Conservation (phyloP, 2,113 vertebrate species). For the Heptranchias perlo region DNA sequence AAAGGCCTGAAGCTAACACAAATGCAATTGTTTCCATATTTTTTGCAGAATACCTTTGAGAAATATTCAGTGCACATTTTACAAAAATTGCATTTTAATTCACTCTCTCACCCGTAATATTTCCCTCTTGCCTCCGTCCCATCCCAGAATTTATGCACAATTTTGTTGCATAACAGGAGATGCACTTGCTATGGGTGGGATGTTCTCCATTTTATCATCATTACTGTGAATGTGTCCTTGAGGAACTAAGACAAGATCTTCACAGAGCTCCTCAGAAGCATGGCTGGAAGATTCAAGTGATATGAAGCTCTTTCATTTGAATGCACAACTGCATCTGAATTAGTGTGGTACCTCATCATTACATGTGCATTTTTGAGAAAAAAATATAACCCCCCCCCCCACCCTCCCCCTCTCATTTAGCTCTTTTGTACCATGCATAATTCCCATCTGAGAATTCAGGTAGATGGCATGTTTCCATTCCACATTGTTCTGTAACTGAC, state of each 20-base stretch:
- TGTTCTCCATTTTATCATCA: neutral
- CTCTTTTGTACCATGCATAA: too few species aligned
- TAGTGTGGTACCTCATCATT: neutral
- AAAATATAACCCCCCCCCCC: neutral
- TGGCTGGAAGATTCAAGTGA: neutral
- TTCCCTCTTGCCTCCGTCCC: neutral
- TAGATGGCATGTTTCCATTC: neutral
- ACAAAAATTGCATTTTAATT: neutral
- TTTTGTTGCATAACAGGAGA: neutral
- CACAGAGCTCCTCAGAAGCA: neutral
- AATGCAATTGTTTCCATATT: neutral
- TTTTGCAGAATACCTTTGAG: neutral
- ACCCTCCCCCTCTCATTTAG: too few species aligned
- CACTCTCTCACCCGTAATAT: neutral
- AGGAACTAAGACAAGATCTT: neutral
- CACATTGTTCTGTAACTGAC: neutral
- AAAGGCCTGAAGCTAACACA: neutral
- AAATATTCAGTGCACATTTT: neutral
- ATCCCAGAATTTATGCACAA: neutral
- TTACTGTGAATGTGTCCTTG: neutral
- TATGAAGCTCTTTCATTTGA: neutral
- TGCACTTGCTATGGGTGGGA: neutral
- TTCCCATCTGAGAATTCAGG: neutral
- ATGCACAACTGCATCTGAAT: neutral
- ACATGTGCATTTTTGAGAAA: neutral